Base-by-base conservation (phyloP, 2,797 vertebrate species). In the Gallinago stenura region DNA sequence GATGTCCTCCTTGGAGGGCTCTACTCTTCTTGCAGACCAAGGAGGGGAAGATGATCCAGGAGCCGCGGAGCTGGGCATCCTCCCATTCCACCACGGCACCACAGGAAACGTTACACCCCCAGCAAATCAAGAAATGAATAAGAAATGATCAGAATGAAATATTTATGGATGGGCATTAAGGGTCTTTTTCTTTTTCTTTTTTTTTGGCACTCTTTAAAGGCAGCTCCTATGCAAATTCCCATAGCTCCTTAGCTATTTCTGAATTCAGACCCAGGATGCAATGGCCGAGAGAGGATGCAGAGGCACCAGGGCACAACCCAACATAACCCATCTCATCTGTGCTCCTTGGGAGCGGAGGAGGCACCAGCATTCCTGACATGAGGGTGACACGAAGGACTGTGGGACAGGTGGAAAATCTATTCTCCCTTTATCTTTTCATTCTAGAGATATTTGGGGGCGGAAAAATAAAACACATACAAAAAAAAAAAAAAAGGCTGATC, bases 361-460 rank as follows among this genome's bases (percentile, higher is more conserved):
- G 22, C 12, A 35, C 30, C 1, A 3, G 43, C 45, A 51, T 25
- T 88, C 45, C 73, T 1, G 0, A 70, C 48, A 3, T 22, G 41
- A 85, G 10, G 31, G 82, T 57, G 72, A 91, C 46, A 78, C 0
- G 20, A 83, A 86, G 85, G 61, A 69, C 54, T 54, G 39, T 6
- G 5, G 57, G 61, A 85, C 18, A 60, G 48, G 65, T 1, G 0
- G 82, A 81, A 75, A 64, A 93, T 20, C 17, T 60, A 54, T 78
- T 69, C 21, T 83, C 62, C 46, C 15, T 91, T 93, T 71, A 87
- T 68, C 60, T 92, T 68, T 75, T 75, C 83, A 88, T 78, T 86
- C 62, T 79, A 62, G 15, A 76, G 50, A 15, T 70, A 90, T 69
- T 51, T 84, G 15, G 21, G 18, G 19, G 54, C 12, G 8, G 22